These are phyloP conservation scores for zebrafish (Danio rerio) DNA, from an alignment of 2,113 vertebrate genomes.

Conservation along the genomic window DNA sequence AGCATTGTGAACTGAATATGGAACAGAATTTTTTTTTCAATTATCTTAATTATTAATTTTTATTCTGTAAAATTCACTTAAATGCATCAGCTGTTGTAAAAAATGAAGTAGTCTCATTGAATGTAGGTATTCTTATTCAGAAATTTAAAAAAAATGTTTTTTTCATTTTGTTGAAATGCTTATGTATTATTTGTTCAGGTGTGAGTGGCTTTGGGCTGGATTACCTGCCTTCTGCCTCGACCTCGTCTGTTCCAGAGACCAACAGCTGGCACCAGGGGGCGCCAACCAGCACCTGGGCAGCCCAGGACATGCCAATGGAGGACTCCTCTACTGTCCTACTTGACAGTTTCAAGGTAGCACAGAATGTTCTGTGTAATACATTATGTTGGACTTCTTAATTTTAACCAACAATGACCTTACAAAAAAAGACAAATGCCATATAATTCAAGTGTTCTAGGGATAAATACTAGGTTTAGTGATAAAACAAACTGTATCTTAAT, in stretches of 20 bases:
- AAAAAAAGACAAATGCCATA: too few relatives aligned
- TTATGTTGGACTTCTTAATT: background rate
- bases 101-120: too few relatives aligned
- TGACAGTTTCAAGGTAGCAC: constrained; percentile 93
- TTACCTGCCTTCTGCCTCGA: constrained; percentile 84
- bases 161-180: background rate
- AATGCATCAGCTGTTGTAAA: too few relatives aligned
- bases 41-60: too few relatives aligned
- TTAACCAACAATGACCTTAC: too few relatives aligned
- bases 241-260: constrained; percentile 82
- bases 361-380: background rate
- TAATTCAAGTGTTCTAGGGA: too few relatives aligned
- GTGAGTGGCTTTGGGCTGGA: constrained; percentile 93
- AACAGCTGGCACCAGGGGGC: constrained; percentile 88
- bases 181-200: constrained; percentile 62
- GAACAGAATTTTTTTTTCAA: too few relatives aligned
- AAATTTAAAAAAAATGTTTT: background rate
- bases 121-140: background rate
- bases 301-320: constrained; percentile 89
- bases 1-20: too few relatives aligned
- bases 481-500: too few relatives aligned
- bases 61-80: too few relatives aligned
- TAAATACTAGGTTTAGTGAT: too few relatives aligned
- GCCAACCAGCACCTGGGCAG: constrained; percentile 84
- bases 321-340: constrained; percentile 93